Conservation (phyloP, 2,888 invertebrate species). For the Meiosimyza platycephala region DNA sequence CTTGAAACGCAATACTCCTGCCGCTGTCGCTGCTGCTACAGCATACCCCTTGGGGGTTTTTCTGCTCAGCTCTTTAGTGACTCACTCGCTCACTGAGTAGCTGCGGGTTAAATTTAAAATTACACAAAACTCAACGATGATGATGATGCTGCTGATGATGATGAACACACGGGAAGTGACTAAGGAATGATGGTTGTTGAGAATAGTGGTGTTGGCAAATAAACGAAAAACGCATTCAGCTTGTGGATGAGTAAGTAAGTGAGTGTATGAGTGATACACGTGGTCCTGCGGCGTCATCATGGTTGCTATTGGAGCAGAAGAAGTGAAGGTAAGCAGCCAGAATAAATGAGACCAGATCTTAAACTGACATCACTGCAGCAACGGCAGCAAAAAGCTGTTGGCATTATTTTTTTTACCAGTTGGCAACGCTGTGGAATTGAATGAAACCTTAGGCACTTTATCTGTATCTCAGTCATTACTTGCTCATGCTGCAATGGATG, state of each 20-base stretch:
- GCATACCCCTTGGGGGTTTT: not conserved
- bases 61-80: constrained; percentile 27
- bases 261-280: not conserved
- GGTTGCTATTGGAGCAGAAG: no score
- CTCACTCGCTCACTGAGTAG: constrained; percentile 38
- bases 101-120: constrained; percentile 43
- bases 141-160: not conserved
- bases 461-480: no score
- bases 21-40: not conserved
- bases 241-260: not conserved
- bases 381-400: no score
- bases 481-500: no score
- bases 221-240: constrained; percentile 4
- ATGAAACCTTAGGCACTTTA: no score
- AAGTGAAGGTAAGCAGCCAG: no score
- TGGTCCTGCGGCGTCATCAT: constrained; percentile 5
- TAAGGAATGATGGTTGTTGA: not conserved
- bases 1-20: constrained; percentile 10
- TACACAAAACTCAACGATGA: constrained; percentile 39
- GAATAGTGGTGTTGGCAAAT: not conserved
- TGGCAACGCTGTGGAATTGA: no score
- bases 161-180: not conserved
- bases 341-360: no score
- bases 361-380: no score
- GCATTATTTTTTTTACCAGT: no score